Base-by-base conservation (phyloP, 2,888 invertebrate species). In the Hirtodrosophila histrioides region DNA sequence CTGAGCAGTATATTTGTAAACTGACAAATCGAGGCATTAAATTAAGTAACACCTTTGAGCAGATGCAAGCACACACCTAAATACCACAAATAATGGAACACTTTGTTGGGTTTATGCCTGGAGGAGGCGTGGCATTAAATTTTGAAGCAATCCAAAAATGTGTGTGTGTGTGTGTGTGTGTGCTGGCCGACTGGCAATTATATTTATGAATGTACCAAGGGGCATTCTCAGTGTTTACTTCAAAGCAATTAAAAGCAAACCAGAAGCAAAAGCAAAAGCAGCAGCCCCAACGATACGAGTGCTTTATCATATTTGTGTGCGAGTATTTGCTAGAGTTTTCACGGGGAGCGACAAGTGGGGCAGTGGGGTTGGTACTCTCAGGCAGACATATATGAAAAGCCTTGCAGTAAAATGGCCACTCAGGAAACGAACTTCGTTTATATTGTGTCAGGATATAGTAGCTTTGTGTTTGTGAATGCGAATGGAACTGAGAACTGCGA, bases 341-440 rank as follows among this genome's bases (percentile, higher is more conserved):
- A 55, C 48, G 23, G 40, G 44, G 40, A 39, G 56, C 31, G 31
- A 31, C 6, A 9, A 8, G 9, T 31, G 0, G 37, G 43, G 41
- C 0, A 11, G 35, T 12, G 11, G 3, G 37, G 31, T 17, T 17
- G 17, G 17, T 17, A 51, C 37, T 49, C 57, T 43, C 44, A 27
- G 44, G 41, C 39, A 53, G 60, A 66, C 69, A 65, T 77, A 75
- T 70, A 75, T 70, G 66, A 75, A 84, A 84, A 78, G 87, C 85
- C 82, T 79, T 75, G 68, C 86, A 86, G 79, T 82, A 75, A 84
- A 84, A 86, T 84, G 85, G 87, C 75, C 87, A 85, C 83, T 83
- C 85, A 85, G 87, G 85, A 86, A 84, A 85, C 87, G 87, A 84
- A 84, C 57, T 84, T 86, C 87, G 87, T 81, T 84, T 84, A 86